Evolutionary conservation across 2,888 invertebrate genomes (phyloP).

Genomic region (Dione juno): DNA sequence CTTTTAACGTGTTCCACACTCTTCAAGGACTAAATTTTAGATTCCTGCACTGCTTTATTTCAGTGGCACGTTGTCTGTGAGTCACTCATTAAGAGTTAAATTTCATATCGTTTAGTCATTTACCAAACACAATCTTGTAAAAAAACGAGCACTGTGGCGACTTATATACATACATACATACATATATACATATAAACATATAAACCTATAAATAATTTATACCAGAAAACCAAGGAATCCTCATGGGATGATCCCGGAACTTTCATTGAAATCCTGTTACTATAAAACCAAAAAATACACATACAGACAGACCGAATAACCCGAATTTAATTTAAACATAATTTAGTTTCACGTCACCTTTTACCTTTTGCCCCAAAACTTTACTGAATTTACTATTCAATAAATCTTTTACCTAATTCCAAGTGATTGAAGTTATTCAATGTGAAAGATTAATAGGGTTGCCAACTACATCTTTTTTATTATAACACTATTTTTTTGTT

Average conservation of each 20-base stretch:
- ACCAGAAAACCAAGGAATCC: not conserved
- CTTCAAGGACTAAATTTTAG: too few relatives aligned
- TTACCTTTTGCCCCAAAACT: constrained; percentile 14
- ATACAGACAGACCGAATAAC: constrained; percentile 2
- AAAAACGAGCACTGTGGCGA: too few relatives aligned
- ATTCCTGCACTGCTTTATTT: too few relatives aligned
- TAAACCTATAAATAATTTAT: too few relatives aligned
- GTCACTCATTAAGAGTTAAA: too few relatives aligned
- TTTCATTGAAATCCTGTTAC: not conserved
- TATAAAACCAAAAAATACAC: constrained; percentile 1
- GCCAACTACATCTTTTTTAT: constrained; percentile 5
- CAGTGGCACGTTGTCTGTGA: too few relatives aligned
- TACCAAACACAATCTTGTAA: not conserved
- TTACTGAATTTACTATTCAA: constrained; percentile 26
- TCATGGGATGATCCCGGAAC: not conserved
- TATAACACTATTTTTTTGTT: not conserved
- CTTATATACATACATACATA: not conserved
- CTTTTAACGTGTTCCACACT: too few relatives aligned
- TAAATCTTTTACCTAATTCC: constrained; percentile 39
- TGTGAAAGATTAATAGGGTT: constrained; percentile 31
- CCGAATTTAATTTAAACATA: constrained; percentile 7
- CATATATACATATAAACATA: too few relatives aligned
- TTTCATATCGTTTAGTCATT: not conserved
- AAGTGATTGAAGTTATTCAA: constrained; percentile 31
- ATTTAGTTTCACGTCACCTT: constrained; percentile 6